Base-by-base conservation (phyloP, 2,113 vertebrate species). In the Carettochelys insculpta region DNA sequence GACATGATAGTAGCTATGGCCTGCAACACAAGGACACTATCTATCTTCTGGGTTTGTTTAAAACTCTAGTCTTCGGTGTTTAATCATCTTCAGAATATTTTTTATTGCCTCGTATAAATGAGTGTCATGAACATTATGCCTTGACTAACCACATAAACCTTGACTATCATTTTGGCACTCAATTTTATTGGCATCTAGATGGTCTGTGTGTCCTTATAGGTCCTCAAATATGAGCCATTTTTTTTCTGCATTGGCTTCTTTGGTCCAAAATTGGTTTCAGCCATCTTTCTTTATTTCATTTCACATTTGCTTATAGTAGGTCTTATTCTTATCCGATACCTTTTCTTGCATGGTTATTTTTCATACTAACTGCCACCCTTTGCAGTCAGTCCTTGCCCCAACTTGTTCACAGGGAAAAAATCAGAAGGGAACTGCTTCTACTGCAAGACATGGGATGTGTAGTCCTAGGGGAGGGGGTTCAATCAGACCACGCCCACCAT, bases 1-100 rank as follows among this genome's bases (percentile, higher is more conserved):
- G 77, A 48, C 87, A 43, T 82, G 82, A 4, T 50, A 83, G 53
- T 80, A 51, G 75, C 31, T 51, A 71, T 76, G 84, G 17, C 90
- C 90, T 22, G 78, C 83, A 87, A 85, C 54, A 20, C 38, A 14
- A 58, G 89, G 54, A 78, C 78, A 92, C 77, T 50, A 91, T 82
- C 13, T 80, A 82, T 58, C 56, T 92, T 54, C 82, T 34, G 43
- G 75, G 86, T 51, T 52, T 48, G 24, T 83, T 92, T 61, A 48
- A 89, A 94, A 82, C 12, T 50, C 16, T 84, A 89, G 76, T 29
- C 80, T 43, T 77, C 6, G 0, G 58, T 90, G 78, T 90, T 94
- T 95, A 95, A 95, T 95, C 91, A 94, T 89, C 83, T 90, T 82
- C 87, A 91, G 53, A 90, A n/a, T 92, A 53, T 56, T 94, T 82